These are phyloP conservation scores for Clitarchus hookeri DNA, from an alignment of 2,888 invertebrate species.

Conservation along the genomic window DNA sequence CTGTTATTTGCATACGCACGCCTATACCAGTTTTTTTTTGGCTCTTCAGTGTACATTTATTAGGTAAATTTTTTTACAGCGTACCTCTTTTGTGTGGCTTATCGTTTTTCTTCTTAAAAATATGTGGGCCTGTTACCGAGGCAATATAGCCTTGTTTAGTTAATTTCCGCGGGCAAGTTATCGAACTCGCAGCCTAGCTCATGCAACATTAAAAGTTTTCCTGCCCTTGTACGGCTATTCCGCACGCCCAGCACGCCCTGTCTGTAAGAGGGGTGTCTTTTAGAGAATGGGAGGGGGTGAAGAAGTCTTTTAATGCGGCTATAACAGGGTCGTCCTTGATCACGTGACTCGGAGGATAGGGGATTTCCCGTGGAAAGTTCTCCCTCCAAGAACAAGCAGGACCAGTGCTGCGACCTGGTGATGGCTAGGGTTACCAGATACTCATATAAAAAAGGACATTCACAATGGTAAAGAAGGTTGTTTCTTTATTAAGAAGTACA, in stretches of 20 bases:
- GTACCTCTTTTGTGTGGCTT: no score
- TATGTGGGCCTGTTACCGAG: no score
- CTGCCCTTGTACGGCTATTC: not conserved
- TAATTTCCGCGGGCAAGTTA: not conserved
- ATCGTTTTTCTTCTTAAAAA: no score
- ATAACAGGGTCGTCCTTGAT: conserved; percentile 17
- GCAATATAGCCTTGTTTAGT: not conserved
- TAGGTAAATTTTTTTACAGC: no score
- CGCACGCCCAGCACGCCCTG: conserved; percentile 10
- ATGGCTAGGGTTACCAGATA: not conserved
- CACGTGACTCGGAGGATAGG: conserved; percentile 3
- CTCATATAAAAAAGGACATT: no score
- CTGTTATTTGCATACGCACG: no score
- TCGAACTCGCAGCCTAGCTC: not conserved
- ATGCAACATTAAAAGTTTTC: not conserved
- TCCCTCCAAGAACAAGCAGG: not conserved
- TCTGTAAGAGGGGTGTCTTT: not conserved
- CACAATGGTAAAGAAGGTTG: no score
- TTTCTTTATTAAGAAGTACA: no score
- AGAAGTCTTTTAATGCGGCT: conserved; percentile 19
- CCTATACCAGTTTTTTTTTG: no score
- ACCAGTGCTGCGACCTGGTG: not conserved
- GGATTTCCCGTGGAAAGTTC: conserved; percentile 3
- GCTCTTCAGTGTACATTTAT: no score
- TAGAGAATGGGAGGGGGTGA: not conserved